phyloP scores from a whole-genome alignment of 2,888 invertebrate species.

The Tanypteryx hageni region DNA sequence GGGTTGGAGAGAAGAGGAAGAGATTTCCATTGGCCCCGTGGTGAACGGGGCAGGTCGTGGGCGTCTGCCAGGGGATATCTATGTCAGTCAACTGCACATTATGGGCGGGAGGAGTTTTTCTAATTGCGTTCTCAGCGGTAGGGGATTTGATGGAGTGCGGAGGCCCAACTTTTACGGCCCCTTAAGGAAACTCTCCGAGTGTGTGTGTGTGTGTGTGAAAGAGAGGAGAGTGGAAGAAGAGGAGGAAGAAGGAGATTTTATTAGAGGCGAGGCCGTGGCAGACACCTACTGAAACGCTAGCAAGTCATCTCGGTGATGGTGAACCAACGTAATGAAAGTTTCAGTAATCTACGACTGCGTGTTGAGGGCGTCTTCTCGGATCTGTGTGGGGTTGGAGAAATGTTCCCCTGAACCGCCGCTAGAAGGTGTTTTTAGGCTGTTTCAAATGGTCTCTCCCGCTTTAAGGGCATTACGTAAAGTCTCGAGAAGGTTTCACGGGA shows the following conservation, averaged over 20 bases:
- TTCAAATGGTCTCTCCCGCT: not conserved
- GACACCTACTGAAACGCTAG: conserved; percentile 49
- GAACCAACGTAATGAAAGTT: conserved; percentile 55
- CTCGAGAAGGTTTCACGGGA: too few species aligned
- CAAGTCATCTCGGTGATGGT: conserved; percentile 48
- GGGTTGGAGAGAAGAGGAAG: not conserved
- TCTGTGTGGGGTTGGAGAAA: not conserved
- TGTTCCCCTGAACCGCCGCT: not conserved
- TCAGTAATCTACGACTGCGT: conserved; percentile 42
- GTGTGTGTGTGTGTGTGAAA: too few species aligned
- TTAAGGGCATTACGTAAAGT: not conserved
- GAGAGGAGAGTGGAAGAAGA: not conserved
- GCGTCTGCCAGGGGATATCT: conserved; percentile 45
- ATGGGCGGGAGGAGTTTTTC: conserved; percentile 51
- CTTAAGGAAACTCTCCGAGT: conserved; percentile 19
- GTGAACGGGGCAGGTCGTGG: conserved; percentile 38
- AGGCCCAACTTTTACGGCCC: conserved; percentile 51
- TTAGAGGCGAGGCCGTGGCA: conserved; percentile 22
- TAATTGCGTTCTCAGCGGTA: conserved; percentile 53
- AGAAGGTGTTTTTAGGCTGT: conserved; percentile 10
- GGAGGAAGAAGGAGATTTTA: conserved; percentile 16
- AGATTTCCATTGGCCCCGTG: conserved; percentile 36
- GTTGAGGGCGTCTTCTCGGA: not conserved
- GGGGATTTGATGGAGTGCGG: conserved; percentile 53
- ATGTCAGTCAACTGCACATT: conserved; percentile 63